Base-by-base conservation (phyloP, 2,797 vertebrate genomes). In the Epinephelus malabaricus region DNA sequence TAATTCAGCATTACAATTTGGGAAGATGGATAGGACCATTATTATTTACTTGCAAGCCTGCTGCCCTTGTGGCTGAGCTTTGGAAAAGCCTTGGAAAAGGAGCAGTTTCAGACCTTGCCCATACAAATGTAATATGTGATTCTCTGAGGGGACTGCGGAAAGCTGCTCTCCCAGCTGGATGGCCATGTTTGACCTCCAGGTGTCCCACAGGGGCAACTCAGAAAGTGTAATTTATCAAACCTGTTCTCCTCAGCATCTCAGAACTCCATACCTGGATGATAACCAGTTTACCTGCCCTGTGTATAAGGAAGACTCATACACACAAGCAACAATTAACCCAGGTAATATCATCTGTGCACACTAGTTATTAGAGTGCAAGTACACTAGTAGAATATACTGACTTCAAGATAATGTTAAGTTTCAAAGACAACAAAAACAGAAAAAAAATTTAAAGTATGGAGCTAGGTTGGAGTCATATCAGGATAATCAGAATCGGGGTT, bases 1-100 rank as follows among this genome's bases (percentile, higher is more conserved):
- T 78, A 80, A 86, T 81, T 79, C 76, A 73, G 78, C 61, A 84
- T 83, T 86, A 85, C 76, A 59, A 74, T 84, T 86, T 82, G 45
- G 34, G 73, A 83, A 88, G 89, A 90, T 89, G 79, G 88, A 91
- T 90, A 69, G 84, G 70, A 87, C 86, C 69, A 83, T 89, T 90
- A 90, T 82, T 86, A 87, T 88, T 88, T 89, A 85, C 84, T 78
- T 74, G 64, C 27, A 9, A 74, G 51, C 46, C 65, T 38, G 67
- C 59, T 87, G 84, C 70, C 82, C 82, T 85, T 77, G 73, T 71
- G 43, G 27, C 73, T 72, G 62, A 67, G 89, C 75, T 76, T 81
- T 75, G 65, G 75, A 56, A 65, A 79, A 83, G 81, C 83, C 80
- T 87, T 86, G 80, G 69, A 68, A 60, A 66, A 66, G 64, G 40